Base-by-base conservation (phyloP, 64 coral and sea anemone genomes). In the Porites lutea region DNA sequence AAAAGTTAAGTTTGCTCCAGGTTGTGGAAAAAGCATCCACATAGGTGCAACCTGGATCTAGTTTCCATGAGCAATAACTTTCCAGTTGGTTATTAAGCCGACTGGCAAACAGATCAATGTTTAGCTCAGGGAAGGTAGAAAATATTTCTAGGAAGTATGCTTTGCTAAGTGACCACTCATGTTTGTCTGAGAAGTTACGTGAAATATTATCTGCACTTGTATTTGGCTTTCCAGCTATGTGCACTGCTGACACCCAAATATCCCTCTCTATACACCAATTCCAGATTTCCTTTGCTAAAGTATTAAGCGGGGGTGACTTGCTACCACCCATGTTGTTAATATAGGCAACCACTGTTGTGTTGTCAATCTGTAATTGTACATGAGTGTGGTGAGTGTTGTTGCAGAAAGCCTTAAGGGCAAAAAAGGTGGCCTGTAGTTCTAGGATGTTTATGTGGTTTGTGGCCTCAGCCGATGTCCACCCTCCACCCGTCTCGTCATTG, bases 201-300 rank as follows among this genome's bases (percentile, higher is more conserved):
- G 89, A 82, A 55, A 71, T 72, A 49, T 82, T 59, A 19, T 92
- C 90, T 12, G 90, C 90, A 14, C 53, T 43, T 59, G 59, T 52
- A 48, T 92, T 92, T 7, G 75, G 48, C 62, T 92, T 92, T 74
- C 90, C 90, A 48, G 90, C 79, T 47, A 92, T 84, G 52, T 86
- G 82, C 8, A 75, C 79, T 59, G 90, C 79, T 52, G 90, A 92
- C 37, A 92, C 8, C 79, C 79, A 92, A 22, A 92, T 74, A 59
- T 92, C 51, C 21, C 69, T 48, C 9, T 50, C 13, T 49, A 75
- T 75, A 50, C 72, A 75, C 72, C 72, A 75, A 49, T 7, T 50
- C 72, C 72, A 75, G 9, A 75, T 75, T 49, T 75, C 72, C 9
- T 50, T 75, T 7, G 72, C 72, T 50, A 75, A 50, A 49, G 48